These are phyloP conservation scores for Atopsyche davidsoni DNA, from an alignment of 1,140 invertebrate species.

Conservation along the genomic window DNA sequence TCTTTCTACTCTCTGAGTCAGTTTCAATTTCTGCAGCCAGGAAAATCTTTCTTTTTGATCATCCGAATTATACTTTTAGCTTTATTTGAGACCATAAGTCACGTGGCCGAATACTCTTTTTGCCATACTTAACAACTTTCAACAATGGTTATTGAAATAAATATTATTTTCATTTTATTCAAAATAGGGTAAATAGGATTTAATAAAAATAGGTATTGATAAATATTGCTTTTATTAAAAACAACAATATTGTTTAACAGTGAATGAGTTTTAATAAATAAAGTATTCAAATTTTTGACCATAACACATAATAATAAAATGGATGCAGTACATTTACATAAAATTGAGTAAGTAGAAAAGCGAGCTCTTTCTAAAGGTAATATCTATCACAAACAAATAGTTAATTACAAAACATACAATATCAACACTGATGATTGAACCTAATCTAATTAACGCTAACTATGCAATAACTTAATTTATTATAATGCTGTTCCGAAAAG, in stretches of 20 bases:
- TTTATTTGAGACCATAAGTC: too few relatives aligned
- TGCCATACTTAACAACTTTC: too few relatives aligned
- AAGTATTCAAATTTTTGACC: slow-evolving; percentile 21
- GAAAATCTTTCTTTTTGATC: too few relatives aligned
- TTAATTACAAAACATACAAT: slow-evolving; percentile 14
- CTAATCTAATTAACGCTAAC: slow-evolving; percentile 15
- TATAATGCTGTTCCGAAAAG: neutral
- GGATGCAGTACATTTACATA: slow-evolving; percentile 16
- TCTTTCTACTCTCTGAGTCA: too few relatives aligned
- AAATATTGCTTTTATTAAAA: slow-evolving; percentile 30
- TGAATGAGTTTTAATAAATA: slow-evolving; percentile 28
- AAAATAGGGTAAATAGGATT: neutral
- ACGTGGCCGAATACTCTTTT: too few relatives aligned
- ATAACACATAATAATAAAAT: slow-evolving; percentile 7
- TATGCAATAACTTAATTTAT: slow-evolving; percentile 3
- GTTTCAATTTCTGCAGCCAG: too few relatives aligned
- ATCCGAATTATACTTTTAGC: too few relatives aligned
- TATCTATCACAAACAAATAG: slow-evolving; percentile 23
- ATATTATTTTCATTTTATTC: too few relatives aligned
- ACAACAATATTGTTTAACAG: slow-evolving; percentile 29
- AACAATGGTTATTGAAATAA: too few relatives aligned
- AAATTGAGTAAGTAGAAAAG: slow-evolving; percentile 22
- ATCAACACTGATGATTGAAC: neutral
- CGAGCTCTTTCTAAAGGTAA: slow-evolving; percentile 17
- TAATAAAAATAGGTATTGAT: slow-evolving; percentile 13